Evolutionary conservation across 2,888 invertebrate genomes (phyloP), one percentile per base, ranked within the genome.

Genomic region (Incurvaria masculella): DNA sequence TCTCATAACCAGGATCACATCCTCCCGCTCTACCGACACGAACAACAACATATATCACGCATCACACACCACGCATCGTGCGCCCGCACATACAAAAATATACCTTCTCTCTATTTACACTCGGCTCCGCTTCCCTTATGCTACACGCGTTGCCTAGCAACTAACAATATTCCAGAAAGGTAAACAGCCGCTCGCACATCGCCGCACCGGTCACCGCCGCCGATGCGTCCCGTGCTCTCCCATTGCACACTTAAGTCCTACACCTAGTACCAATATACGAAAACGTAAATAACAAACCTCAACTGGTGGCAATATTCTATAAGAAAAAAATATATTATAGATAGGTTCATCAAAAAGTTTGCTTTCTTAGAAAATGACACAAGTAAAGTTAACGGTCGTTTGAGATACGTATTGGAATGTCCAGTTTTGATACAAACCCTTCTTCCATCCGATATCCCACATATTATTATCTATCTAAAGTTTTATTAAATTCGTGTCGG

Each of bases 1-100:
- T 66, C 26, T 21, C 26, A 42, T 46, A n/a, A 11, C 33, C 21
- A 64, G 73, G 72, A 72, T 70, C 66, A 65, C 57, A 69, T 68
- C 71, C 71, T 23, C 19, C 23, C 5, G 46, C 39, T 46, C 23
- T 10, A 23, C 23, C 5, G 5, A 23, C 10, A 10, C 23, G 23
- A 4, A 11, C 33, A n/a, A n/a, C n/a, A n/a, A n/a, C n/a, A n/a
- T n/a, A n/a, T 6, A 4, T 33, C 33, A 33, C 11, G 42, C 42
- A 17, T 11, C 17, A 18, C n/a, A 26, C 18, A 42, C 42, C 42
- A 42, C 41, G n/a, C 20, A 47, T 39, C 21, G 40, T 42, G 27
- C 17, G 8, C 44, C 21, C 26, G 21, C 46, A 19, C 40, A 26
- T 47, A 44, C 48, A 48, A 48, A 48, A 48, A 48, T 48, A 48